Conservation (phyloP, 2,888 invertebrate species). For the Sialis lutaria region DNA sequence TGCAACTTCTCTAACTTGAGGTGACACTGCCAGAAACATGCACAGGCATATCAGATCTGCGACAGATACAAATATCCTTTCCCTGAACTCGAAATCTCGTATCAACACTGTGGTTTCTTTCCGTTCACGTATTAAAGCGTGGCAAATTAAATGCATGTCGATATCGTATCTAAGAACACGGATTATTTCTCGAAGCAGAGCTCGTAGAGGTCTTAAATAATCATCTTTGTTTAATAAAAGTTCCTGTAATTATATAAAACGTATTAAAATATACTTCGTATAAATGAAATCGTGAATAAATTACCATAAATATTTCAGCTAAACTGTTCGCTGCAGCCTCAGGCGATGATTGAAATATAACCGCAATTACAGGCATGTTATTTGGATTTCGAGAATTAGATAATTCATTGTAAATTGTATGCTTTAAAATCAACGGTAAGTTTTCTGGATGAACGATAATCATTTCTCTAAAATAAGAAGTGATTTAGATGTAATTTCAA, state of each 20-base stretch:
- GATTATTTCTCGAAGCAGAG: conserved; percentile 75
- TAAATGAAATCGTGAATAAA: conserved; percentile 4
- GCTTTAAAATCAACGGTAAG: conserved; percentile 67
- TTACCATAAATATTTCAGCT: conserved; percentile 61
- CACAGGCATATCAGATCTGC: conserved; percentile 75
- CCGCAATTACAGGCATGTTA: conserved; percentile 82
- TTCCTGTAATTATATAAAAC: conserved; percentile 37
- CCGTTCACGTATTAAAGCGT: conserved; percentile 51
- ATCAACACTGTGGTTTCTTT: conserved; percentile 42
- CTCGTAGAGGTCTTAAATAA: conserved; percentile 70
- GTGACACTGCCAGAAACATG: conserved; percentile 60
- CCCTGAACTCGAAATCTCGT: conserved; percentile 49
- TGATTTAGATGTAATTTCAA: conserved; percentile 1
- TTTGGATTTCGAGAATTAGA: conserved; percentile 85
- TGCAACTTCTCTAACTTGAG: conserved; percentile 52
- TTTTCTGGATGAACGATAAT: conserved; percentile 71
- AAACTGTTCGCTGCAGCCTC: conserved; percentile 67
- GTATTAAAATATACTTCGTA: conserved; percentile 11
- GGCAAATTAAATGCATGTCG: conserved; percentile 61
- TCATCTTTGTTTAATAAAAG: conserved; percentile 76
- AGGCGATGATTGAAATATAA: conserved; percentile 72
- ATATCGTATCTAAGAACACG: conserved; percentile 68
- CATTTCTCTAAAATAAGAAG: conserved; percentile 50
- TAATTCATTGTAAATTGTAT: conserved; percentile 88
- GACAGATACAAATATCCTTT: conserved; percentile 67